Conservation (phyloP, 2,797 vertebrate species). For the Crax fasciolata region DNA sequence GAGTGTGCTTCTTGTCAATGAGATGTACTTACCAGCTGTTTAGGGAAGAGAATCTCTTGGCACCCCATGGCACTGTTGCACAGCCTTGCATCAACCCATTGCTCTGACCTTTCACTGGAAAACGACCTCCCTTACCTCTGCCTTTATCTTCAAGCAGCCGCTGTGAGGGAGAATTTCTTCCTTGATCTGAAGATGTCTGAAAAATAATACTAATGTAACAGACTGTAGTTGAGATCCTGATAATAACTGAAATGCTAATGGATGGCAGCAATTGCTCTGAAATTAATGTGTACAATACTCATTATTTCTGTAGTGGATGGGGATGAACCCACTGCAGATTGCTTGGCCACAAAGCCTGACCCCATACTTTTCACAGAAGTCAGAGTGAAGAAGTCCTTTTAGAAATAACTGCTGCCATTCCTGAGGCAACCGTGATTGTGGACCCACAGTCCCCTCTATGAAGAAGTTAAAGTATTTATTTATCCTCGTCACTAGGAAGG, state of each 20-base stretch:
- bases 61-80: not conserved
- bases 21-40: not conserved
- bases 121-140: not conserved
- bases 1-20: not conserved
- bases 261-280: not conserved
- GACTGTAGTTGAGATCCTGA: not conserved
- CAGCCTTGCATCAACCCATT: not conserved
- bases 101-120: not conserved
- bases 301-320: not conserved
- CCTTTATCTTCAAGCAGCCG: not conserved
- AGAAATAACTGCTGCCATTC: not conserved
- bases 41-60: not conserved
- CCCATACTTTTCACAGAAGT: rapidly evolving
- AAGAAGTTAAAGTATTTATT: not conserved
- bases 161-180: not conserved
- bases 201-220: not conserved
- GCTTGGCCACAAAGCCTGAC: not conserved
- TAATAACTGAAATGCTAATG: not conserved
- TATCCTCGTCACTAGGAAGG: not conserved
- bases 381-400: not conserved
- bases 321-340: not conserved
- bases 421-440: not conserved
- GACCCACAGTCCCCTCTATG: not conserved
- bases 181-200: not conserved
- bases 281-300: not conserved